These are phyloP conservation scores for Thereva nobilitata DNA, from an alignment of 2,888 invertebrate genomes.

Conservation along the genomic window DNA sequence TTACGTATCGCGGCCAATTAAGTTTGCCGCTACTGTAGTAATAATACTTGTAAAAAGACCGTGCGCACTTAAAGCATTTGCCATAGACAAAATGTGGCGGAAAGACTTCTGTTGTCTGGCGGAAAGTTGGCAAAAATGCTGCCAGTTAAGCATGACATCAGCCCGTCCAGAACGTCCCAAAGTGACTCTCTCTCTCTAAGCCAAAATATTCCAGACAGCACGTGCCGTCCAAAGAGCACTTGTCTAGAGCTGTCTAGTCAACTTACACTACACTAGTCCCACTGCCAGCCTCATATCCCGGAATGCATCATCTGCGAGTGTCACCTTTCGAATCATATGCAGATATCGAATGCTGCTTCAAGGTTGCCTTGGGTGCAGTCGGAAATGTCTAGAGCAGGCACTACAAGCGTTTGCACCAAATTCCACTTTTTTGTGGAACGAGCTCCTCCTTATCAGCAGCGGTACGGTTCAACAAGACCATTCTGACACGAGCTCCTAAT, in stretches of 20 bases:
- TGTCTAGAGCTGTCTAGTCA: neutral
- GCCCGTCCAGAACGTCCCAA: neutral
- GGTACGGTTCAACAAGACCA: too few species aligned
- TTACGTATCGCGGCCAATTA: conserved; percentile 24
- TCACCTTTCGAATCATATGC: too few species aligned
- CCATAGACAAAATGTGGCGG: neutral
- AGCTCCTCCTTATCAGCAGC: too few species aligned
- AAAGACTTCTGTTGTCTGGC: conserved; percentile 11
- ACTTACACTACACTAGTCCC: neutral
- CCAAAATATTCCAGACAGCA: neutral
- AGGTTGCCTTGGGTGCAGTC: too few species aligned
- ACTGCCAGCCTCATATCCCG: too few species aligned
- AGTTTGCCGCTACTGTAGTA: conserved; percentile 13
- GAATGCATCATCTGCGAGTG: too few species aligned
- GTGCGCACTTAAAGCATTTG: neutral
- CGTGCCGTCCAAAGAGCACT: conserved; percentile 27
- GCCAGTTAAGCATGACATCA: conserved; percentile 19
- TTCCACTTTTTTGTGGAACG: too few species aligned
- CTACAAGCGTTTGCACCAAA: too few species aligned
- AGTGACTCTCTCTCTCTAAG: too few species aligned
- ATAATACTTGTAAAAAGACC: too few species aligned
- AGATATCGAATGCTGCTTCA: too few species aligned
- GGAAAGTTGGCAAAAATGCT: neutral
- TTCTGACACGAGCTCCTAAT: neutral
- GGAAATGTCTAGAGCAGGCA: too few species aligned